These are phyloP conservation scores for Chorisops tibialis DNA, from an alignment of 2,888 invertebrate genomes.

Conservation along the genomic window DNA sequence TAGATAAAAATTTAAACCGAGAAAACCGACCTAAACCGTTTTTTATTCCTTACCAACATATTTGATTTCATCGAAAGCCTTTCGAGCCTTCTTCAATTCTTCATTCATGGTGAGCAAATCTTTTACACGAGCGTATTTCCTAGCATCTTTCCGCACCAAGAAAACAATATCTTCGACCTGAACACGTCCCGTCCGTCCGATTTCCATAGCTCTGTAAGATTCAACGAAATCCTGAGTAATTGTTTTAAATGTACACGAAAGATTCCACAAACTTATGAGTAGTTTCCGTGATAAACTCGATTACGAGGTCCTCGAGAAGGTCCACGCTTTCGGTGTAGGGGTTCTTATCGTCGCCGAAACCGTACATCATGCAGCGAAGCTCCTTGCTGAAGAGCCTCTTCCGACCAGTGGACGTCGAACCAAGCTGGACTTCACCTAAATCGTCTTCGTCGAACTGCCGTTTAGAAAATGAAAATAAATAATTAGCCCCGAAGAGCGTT, in stretches of 20 bases:
- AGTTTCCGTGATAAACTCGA: constrained; percentile 96
- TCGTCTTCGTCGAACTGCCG: constrained; percentile 58
- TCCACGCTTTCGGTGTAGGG: constrained; percentile 99
- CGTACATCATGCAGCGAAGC: constrained; percentile 97
- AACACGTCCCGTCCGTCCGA: constrained; percentile 92
- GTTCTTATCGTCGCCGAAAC: constrained; percentile 98
- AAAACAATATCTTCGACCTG: constrained; percentile 98
- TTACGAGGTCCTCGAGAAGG: constrained; percentile 92
- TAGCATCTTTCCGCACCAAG: constrained; percentile 88
- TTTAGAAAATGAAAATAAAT: neutral
- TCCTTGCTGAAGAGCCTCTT: constrained; percentile 89
- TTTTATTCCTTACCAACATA: constrained; percentile 78
- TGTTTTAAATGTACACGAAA: neutral
- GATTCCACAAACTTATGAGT: constrained; percentile 63
- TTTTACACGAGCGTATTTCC: constrained; percentile 97
- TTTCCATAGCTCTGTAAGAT: constrained; percentile 82
- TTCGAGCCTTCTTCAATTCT: constrained; percentile 95
- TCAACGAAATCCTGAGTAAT: neutral
- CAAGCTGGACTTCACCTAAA: constrained; percentile 66
- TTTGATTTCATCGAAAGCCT: constrained; percentile 99
- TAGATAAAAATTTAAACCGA: neutral
- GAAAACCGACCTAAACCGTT: no score
- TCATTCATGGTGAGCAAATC: constrained; percentile 98
- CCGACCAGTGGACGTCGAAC: constrained; percentile 66
- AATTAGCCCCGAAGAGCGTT: neutral